Base-by-base conservation (phyloP, 2,888 invertebrate species). In the Silvanus unidentatus region DNA sequence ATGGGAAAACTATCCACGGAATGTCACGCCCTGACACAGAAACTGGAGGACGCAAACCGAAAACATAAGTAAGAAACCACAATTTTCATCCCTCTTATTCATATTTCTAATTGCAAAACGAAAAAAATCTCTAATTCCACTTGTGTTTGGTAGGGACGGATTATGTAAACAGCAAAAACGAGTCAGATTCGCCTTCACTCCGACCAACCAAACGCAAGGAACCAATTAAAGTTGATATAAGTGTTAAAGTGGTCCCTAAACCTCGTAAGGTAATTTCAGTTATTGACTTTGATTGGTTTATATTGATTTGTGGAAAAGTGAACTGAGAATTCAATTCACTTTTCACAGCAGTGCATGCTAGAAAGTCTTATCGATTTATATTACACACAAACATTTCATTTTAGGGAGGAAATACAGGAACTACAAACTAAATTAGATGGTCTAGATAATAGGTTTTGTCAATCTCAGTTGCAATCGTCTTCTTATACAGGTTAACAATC, bases 1-100 rank as follows among this genome's bases (percentile, higher is more conserved):
- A 87, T 90, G 85, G 88, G 88, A 79, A 89, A 86, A 82, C 82
- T 91, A 75, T 88, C 88, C 71, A 80, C 79, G 71, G 89, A 91
- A 79, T 90, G 90, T 80, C 89, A 87, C 78, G 80, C 80, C 75
- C 82, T 91, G 75, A 90, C 90, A 71, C 80, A 84, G 77, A 89
- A 87, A 80, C 82, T 91, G 79, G 90, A 91, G 80, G 88, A 88
- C 75, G 83, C 88, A 73, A 84, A 83, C 74, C 78, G 82, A 76
- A 86, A 84, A 76, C 88, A 90, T 85, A 89, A 90, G 90, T 91
- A 87, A 81, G 81, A 62, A 44, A 53, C 30, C 16, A 36, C 11
- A 34, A 15, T n/a, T n/a, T n/a, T n/a, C n/a, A n/a, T n/a, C n/a
- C n/a, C n/a, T n/a, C n/a, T 27, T 11, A 3, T 4, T 6, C 4